phyloP scores from a whole-genome alignment of 1,140 invertebrate species.

The Xylocopa sonorina region DNA sequence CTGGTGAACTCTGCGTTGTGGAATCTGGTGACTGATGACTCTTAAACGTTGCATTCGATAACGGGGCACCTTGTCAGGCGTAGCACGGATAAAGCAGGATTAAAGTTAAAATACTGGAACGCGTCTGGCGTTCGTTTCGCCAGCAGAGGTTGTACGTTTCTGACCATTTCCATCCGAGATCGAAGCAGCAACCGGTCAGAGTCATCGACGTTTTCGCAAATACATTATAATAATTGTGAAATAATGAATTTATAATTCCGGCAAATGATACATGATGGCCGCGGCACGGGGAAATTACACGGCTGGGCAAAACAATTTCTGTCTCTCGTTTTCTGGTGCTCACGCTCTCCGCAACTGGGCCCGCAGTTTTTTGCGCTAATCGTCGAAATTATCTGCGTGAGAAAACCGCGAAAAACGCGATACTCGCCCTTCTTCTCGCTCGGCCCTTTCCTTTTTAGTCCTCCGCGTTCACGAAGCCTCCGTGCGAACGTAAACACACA shows the following conservation, averaged over 20 bases:
- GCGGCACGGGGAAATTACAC: conserved; percentile 77
- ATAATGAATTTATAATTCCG: conserved; percentile 81
- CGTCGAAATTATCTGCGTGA: conserved; percentile 75
- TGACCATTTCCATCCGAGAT: neutral
- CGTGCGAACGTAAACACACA: conserved; percentile 55
- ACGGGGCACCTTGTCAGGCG: too few relatives aligned
- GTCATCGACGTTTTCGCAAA: conserved; percentile 75
- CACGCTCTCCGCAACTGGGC: conserved; percentile 44
- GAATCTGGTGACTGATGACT: too few relatives aligned
- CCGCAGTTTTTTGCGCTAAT: conserved; percentile 70
- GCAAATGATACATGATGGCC: conserved; percentile 78
- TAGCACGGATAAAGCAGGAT: too few relatives aligned
- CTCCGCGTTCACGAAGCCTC: conserved; percentile 34
- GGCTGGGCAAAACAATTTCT: conserved; percentile 76
- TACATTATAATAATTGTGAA: conserved; percentile 80
- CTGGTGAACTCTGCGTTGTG: too few relatives aligned
- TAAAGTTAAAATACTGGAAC: too few relatives aligned
- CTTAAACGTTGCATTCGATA: too few relatives aligned
- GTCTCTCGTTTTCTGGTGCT: conserved; percentile 67
- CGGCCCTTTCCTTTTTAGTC: conserved; percentile 41
- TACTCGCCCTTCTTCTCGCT: conserved; percentile 37
- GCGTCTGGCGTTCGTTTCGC: neutral
- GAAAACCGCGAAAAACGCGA: conserved; percentile 73
- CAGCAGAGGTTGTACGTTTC: neutral
- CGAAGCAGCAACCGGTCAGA: conserved; percentile 23